phyloP scores from a whole-genome alignment of 1,140 invertebrate species.

The Dryas iulia region DNA sequence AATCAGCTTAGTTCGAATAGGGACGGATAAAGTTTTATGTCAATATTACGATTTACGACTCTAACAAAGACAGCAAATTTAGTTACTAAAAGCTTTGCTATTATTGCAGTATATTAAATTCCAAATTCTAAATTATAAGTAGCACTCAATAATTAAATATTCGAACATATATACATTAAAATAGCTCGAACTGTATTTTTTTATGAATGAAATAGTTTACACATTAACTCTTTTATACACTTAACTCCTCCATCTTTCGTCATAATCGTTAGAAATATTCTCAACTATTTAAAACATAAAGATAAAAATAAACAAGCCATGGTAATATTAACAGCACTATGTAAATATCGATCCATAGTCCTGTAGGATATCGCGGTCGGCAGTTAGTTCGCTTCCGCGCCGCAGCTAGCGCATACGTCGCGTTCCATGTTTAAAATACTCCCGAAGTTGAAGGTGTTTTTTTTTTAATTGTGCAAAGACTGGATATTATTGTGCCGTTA shows the following conservation, averaged over 20 bases:
- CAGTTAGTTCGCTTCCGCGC: conserved; percentile 69
- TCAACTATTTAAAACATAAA: conserved; percentile 42
- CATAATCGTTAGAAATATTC: conserved; percentile 13
- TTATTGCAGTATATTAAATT: too few species aligned
- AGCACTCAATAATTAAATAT: not conserved
- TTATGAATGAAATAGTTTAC: not conserved
- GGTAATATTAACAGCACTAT: conserved; percentile 74
- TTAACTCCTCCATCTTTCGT: conserved; percentile 32
- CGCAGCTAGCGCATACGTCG: conserved; percentile 66
- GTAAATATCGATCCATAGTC: conserved; percentile 78
- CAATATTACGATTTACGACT: too few species aligned
- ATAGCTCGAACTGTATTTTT: not conserved
- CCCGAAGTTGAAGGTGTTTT: conserved; percentile 14
- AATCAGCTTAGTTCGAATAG: too few species aligned
- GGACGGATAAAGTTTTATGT: too few species aligned
- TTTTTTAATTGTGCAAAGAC: conserved; percentile 6
- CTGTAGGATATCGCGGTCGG: conserved; percentile 67
- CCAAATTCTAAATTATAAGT: too few species aligned
- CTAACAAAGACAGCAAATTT: too few species aligned
- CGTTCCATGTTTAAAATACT: conserved; percentile 43
- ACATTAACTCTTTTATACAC: not conserved
- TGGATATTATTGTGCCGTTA: not conserved
- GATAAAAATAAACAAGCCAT: conserved; percentile 61
- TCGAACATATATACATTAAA: not conserved
- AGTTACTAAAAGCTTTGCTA: not conserved